These are phyloP conservation scores for Numenius arquata DNA, from an alignment of 2,113 vertebrate genomes.

Conservation along the genomic window DNA sequence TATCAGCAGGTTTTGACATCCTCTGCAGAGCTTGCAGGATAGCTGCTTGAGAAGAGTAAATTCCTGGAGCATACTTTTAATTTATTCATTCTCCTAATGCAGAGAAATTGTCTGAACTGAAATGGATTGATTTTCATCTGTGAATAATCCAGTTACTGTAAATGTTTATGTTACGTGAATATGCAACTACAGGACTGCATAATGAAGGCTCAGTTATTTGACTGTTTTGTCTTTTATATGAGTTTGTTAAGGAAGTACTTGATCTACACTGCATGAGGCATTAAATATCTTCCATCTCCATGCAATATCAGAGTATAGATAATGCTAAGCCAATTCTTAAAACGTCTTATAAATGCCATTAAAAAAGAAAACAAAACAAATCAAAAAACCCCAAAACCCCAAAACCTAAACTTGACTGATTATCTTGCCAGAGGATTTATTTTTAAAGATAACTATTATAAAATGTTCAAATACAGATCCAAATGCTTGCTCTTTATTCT, in stretches of 20 bases:
- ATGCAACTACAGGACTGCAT: background rate
- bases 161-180: conserved; percentile 70
- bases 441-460: background rate
- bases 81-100: conserved; percentile 74
- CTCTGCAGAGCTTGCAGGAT: conserved; percentile 77
- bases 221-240: conserved; percentile 8
- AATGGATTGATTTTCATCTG: conserved; percentile 68
- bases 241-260: conserved; percentile 22
- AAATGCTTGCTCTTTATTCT: background rate
- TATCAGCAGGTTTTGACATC: conserved; percentile 91
- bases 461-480: background rate
- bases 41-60: conserved; percentile 73
- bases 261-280: background rate
- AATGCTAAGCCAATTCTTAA: background rate
- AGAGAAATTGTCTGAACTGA: conserved; percentile 68
- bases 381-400: background rate
- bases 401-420: background rate
- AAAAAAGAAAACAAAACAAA: background rate
- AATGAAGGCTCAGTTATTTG: conserved; percentile 40
- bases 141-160: conserved; percentile 66
- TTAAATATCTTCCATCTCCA: background rate
- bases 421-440: background rate
- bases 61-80: conserved; percentile 75
- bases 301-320: background rate
- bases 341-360: background rate